A percentile compares a stretch with the other conserved stretches of the same genome.
Conservation (phyloP, 2,113 vertebrate genomes). For the Lutjanus erythropterus region DNA sequence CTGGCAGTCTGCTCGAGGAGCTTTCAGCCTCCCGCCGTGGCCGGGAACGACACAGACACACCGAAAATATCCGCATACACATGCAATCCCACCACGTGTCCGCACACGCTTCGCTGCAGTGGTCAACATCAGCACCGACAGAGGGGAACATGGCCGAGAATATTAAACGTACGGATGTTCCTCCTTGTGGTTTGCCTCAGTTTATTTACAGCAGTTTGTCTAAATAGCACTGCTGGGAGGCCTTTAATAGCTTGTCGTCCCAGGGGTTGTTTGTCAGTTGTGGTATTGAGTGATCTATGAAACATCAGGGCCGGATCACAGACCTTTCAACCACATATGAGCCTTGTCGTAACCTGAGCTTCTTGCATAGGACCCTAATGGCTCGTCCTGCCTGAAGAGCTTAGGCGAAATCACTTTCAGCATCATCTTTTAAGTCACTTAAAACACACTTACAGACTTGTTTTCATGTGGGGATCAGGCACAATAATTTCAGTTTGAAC, state of each 20-base stretch:
- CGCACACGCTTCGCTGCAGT: neutral
- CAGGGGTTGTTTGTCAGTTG: conserved; percentile 52
- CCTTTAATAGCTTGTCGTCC: conserved; percentile 42
- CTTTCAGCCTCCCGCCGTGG: conserved; percentile 56
- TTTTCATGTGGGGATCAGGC: conserved; percentile 10
- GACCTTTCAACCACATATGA: conserved; percentile 49
- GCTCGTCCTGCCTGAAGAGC: conserved; percentile 28
- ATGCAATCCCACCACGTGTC: conserved; percentile 16
- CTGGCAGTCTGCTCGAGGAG: conserved; percentile 64
- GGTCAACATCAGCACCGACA: conserved; percentile 48
- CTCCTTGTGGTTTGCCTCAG: conserved; percentile 27
- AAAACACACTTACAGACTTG: conserved; percentile 36
- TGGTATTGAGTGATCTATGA: conserved; percentile 57
- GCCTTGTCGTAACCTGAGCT: conserved; percentile 42
- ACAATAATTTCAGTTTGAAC: neutral
- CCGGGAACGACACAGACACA: conserved; percentile 36
- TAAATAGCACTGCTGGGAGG: conserved; percentile 47
- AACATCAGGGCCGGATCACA: conserved; percentile 50
- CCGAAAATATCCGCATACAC: conserved; percentile 42
- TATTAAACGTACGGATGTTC: conserved; percentile 42
- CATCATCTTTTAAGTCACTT: conserved; percentile 34
- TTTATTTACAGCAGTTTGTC: conserved; percentile 48
- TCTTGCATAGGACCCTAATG: conserved; percentile 45
- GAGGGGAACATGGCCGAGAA: conserved; percentile 7
- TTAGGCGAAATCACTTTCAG: conserved; percentile 39